phyloP scores from a whole-genome alignment of 1,140 invertebrate genomes.

The Calycopis cecrops region DNA sequence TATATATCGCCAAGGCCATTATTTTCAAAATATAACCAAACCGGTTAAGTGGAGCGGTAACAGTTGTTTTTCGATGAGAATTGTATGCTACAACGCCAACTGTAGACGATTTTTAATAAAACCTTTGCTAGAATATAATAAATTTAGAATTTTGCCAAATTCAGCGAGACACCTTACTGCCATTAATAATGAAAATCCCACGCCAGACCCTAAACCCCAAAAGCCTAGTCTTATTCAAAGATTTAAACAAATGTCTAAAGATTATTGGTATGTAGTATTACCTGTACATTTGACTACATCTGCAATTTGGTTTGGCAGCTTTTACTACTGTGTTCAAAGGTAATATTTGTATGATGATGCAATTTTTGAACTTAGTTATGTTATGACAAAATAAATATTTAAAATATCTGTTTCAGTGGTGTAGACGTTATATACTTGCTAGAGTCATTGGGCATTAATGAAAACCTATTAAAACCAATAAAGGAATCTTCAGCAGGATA shows the following conservation, averaged over 20 bases:
- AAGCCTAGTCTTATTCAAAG: conserved; percentile 84
- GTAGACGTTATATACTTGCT: conserved; percentile 88
- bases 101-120: not conserved
- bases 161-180: conserved; percentile 33
- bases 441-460: conserved; percentile 84
- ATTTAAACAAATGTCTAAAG: conserved; percentile 93
- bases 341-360: conserved; percentile 58
- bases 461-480: conserved; percentile 84
- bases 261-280: conserved; percentile 96
- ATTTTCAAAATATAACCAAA: conserved; percentile 46
- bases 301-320: conserved; percentile 87
- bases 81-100: not conserved
- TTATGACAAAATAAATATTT: conserved; percentile 7
- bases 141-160: conserved; percentile 19
- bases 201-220: conserved; percentile 52
- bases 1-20: conserved; percentile 41
- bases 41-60: conserved; percentile 46
- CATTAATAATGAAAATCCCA: conserved; percentile 21
- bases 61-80: conserved; percentile 39
- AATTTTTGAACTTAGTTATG: not conserved
- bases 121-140: not conserved
- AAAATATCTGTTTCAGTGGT: conserved; percentile 79
- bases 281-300: conserved; percentile 94
- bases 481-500: conserved; percentile 88
- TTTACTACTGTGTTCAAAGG: conserved; percentile 92